These are phyloP conservation scores for Hozukius guyotensis DNA, from an alignment of 2,797 vertebrate genomes.

Conservation along the genomic window DNA sequence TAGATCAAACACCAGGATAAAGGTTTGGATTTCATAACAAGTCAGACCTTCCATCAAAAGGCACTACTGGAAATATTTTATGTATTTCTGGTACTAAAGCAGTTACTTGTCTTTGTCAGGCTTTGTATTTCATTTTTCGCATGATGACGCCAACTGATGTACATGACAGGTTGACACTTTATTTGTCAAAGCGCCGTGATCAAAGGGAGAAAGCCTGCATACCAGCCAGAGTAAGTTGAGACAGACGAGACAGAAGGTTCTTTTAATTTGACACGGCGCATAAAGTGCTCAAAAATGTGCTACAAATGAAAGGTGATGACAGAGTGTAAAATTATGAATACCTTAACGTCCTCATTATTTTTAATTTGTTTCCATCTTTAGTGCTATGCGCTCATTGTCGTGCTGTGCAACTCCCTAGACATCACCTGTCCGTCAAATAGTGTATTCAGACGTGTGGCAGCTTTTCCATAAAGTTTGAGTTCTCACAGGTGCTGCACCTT, in stretches of 20 bases:
- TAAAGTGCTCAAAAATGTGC: slow-evolving; percentile 3
- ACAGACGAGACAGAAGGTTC: neutral
- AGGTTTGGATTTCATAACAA: slow-evolving; percentile 26
- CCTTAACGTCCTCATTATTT: slow-evolving; percentile 39
- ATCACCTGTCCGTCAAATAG: slow-evolving; percentile 1
- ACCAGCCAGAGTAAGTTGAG: slow-evolving; percentile 15
- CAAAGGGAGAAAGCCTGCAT: slow-evolving; percentile 19
- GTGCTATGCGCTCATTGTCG: neutral
- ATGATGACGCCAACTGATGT: slow-evolving; percentile 26
- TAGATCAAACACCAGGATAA: slow-evolving; percentile 29
- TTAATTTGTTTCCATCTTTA: slow-evolving; percentile 26
- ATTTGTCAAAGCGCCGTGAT: slow-evolving; percentile 37
- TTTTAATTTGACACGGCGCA: slow-evolving; percentile 30
- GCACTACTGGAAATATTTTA: neutral
- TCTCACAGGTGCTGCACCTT: neutral
- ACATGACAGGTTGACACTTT: slow-evolving; percentile 41
- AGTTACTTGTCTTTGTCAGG: slow-evolving; percentile 17
- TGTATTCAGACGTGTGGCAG: neutral
- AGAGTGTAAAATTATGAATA: slow-evolving; percentile 25
- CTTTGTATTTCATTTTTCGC: slow-evolving; percentile 16
- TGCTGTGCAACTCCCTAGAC: slow-evolving; percentile 1
- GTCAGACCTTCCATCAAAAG: slow-evolving; percentile 24
- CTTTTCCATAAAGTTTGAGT: neutral
- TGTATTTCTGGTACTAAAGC: slow-evolving; percentile 6
- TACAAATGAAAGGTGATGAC: slow-evolving; percentile 37